Evolutionary conservation across 2,888 invertebrate species (phyloP).

Genomic region (Parnassius mnemosyne): DNA sequence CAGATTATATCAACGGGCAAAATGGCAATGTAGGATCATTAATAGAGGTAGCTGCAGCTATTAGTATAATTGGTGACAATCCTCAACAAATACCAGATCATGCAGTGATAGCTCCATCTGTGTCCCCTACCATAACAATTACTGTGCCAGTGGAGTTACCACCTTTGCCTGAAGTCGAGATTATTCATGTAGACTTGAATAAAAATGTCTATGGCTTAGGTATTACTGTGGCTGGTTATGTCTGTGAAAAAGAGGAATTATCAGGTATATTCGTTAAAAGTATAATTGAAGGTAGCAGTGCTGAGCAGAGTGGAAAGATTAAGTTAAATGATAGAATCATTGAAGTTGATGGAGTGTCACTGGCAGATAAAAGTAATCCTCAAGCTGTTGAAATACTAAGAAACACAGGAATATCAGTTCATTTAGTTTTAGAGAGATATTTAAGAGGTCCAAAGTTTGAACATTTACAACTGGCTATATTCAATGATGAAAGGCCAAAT

Average conservation of each 20-base stretch:
- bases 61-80: slow-evolving; percentile 70
- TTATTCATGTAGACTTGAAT: slow-evolving; percentile 91
- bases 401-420: slow-evolving; percentile 94
- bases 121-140: slow-evolving; percentile 73
- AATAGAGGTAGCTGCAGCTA: slow-evolving; percentile 68
- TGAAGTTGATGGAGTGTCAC: slow-evolving; percentile 94
- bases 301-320: slow-evolving; percentile 94
- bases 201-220: slow-evolving; percentile 97
- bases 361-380: slow-evolving; percentile 96
- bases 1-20: slow-evolving; percentile 61
- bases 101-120: slow-evolving; percentile 55
- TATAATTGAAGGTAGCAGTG: slow-evolving; percentile 97
- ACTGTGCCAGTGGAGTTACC: slow-evolving; percentile 78
- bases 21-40: slow-evolving; percentile 57
- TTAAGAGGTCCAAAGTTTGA: slow-evolving; percentile 95
- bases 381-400: slow-evolving; percentile 97
- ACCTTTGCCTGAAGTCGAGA: slow-evolving; percentile 92
- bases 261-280: slow-evolving; percentile 99
- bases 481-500: slow-evolving; percentile 78
- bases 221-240: slow-evolving; percentile 98
- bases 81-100: slow-evolving; percentile 66
- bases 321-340: slow-evolving; percentile 98
- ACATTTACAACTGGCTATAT: slow-evolving; percentile 93
- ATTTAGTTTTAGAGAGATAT: slow-evolving; percentile 94
- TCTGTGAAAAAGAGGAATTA: slow-evolving; percentile 98